Evolutionary conservation across 2,797 vertebrate species (phyloP).

Genomic region (Sternotherus odoratus): DNA sequence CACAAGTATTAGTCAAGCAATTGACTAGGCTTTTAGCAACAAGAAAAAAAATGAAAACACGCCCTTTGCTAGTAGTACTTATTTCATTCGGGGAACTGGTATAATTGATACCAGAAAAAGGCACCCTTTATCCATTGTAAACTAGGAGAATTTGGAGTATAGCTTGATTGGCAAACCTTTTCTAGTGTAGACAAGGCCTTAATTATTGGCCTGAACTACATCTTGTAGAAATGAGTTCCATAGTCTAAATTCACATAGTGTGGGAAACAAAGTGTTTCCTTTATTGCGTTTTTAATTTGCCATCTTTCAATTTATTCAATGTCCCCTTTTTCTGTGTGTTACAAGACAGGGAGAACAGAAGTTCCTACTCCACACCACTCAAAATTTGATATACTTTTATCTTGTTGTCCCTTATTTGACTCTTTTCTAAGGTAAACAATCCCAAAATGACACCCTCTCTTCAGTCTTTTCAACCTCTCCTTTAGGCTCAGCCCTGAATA

Average conservation of each 20-base stretch:
- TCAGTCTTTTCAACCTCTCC: background rate
- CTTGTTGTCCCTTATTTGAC: background rate
- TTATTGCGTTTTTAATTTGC: background rate
- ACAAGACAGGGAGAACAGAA: background rate
- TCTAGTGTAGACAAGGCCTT: background rate
- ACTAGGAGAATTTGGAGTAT: too few species aligned
- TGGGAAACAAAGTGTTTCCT: too few species aligned
- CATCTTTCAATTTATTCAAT: background rate
- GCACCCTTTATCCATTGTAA: too few species aligned
- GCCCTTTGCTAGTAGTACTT: too few species aligned
- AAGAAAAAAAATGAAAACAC: too few species aligned
- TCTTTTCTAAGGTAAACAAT: background rate
- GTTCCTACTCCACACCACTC: background rate
- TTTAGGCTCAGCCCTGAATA: accelerated
- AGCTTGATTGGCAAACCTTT: background rate
- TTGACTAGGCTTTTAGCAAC: too few species aligned
- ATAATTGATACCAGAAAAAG: too few species aligned
- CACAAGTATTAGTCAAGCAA: too few species aligned
- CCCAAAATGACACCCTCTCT: background rate
- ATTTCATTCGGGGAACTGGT: too few species aligned
- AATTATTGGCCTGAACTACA: background rate
- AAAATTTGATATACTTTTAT: background rate
- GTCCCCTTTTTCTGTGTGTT: background rate
- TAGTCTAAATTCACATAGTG: background rate
- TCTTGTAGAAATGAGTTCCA: background rate